These are phyloP conservation scores for Parazoanthus darwini DNA, from an alignment of 92 coral and sea anemone genomes.

Conservation along the genomic window DNA sequence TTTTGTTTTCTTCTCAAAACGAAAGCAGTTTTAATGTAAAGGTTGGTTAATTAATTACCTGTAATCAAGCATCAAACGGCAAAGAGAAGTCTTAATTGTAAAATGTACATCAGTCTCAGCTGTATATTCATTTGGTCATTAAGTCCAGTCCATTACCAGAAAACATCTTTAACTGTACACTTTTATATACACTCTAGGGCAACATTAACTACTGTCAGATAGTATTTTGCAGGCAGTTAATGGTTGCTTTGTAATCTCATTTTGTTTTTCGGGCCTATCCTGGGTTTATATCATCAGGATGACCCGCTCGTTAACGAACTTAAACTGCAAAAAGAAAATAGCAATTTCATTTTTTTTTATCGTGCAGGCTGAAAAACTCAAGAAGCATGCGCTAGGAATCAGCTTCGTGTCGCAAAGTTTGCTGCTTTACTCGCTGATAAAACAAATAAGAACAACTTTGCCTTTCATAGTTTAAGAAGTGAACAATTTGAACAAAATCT, in stretches of 20 bases:
- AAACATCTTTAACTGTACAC: neutral
- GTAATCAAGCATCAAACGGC: neutral
- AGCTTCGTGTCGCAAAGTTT: neutral
- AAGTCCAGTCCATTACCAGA: neutral
- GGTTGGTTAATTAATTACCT: no score
- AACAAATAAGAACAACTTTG: neutral
- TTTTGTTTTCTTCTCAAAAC: no score
- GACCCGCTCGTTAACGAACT: neutral
- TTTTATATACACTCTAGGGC: neutral
- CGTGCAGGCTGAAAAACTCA: neutral
- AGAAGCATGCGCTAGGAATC: neutral
- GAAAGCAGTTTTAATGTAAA: no score
- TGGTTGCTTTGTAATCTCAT: neutral
- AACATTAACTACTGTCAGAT: neutral
- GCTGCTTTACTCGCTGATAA: neutral
- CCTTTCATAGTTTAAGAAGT: neutral
- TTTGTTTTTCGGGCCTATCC: neutral
- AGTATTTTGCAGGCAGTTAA: neutral
- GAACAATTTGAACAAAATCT: slow-evolving; percentile 3
- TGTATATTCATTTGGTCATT: neutral
- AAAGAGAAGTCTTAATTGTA: neutral
- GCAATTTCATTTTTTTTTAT: neutral
- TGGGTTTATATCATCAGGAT: neutral
- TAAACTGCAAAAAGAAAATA: no score
- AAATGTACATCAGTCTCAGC: neutral